Evolutionary conservation across 1,140 invertebrate genomes (phyloP), one percentile per base, ranked within the genome.

Genomic region (Nautilus pompilius): DNA sequence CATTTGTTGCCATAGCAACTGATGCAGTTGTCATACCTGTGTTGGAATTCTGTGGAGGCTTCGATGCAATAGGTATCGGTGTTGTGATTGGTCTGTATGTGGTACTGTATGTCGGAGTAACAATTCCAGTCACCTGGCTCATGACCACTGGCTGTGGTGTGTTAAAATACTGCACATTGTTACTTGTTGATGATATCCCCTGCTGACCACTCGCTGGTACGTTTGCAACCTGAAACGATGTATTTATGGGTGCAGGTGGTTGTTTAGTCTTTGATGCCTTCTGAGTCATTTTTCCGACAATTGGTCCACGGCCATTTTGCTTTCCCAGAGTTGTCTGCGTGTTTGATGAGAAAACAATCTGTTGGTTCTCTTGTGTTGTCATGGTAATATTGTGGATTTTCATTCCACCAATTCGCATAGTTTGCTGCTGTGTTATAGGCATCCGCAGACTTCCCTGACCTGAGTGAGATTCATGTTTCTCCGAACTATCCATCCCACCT

Each of bases 41-140:
- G 5, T 22, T 28, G 26, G 49, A 53, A 26, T 53, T 53, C 17
- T 53, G 49, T 5, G 49, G 49, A 75, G 82, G 87, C 83, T 87
- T 93, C 91, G 76, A 77, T 13, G 75, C 74, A 49, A 79, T 76
- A 10, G 72, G 73, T 3, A 77, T 69, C 0, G 78, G 75, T 8
- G 76, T 76, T 30, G 78, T 69, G 48, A 80, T 78, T 15, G 78
- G 76, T 58, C 75, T 78, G 26, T 67, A 65, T 5, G 71, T 74
- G 13, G 76, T 80, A 17, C 76, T 70, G 60, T 72, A 80, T 2
- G 78, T 77, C 10, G 75, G 65, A 0, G 66, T 61, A 20, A 77
- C 60, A 15, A 45, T 61, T 26, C 59, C 36, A 41, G 32, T 67
- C 17, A 48, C 60, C 34, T 58, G 34, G 58, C 56, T 58, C 20